These are phyloP conservation scores for Romanogobio albipinnatus DNA, from an alignment of 2,113 vertebrate species.

Conservation along the genomic window DNA sequence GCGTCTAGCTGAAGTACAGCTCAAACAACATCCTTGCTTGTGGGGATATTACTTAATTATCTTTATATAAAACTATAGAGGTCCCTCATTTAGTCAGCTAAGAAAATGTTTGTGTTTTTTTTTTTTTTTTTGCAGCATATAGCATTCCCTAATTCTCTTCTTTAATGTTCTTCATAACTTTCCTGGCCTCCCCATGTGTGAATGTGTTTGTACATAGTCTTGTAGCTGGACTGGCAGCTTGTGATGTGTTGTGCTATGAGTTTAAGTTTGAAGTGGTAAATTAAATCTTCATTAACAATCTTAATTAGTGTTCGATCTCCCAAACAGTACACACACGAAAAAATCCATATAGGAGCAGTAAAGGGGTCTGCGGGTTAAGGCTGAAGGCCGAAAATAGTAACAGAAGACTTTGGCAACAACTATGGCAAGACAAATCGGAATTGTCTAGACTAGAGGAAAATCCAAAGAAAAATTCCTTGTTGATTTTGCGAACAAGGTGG, in stretches of 20 bases:
- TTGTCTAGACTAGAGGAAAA: background rate
- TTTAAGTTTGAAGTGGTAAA: conserved; percentile 64
- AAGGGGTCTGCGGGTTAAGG: background rate
- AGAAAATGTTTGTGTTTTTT: too few relatives aligned
- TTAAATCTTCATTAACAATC: conserved; percentile 82
- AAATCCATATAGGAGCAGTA: conserved; percentile 72
- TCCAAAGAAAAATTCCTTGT: background rate
- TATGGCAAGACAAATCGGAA: too few relatives aligned
- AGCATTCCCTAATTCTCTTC: too few relatives aligned
- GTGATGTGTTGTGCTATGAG: conserved; percentile 53
- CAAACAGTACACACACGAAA: conserved; percentile 60
- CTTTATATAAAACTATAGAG: too few relatives aligned
- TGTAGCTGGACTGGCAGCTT: conserved; percentile 59
- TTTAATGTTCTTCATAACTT: too few relatives aligned
- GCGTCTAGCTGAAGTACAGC: too few relatives aligned
- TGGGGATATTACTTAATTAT: too few relatives aligned
- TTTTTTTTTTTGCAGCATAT: too few relatives aligned
- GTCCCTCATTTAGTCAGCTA: too few relatives aligned
- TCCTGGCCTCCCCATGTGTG: too few relatives aligned
- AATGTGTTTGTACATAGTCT: conserved; percentile 37
- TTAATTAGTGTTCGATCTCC: conserved; percentile 81
- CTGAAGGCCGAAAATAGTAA: background rate
- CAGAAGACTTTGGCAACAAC: background rate
- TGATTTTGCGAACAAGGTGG: background rate
- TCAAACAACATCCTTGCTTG: too few relatives aligned